Evolutionary conservation across 2,797 vertebrate genomes (phyloP), one percentile per base, ranked within the genome.

Genomic region (Bradypus variegatus): DNA sequence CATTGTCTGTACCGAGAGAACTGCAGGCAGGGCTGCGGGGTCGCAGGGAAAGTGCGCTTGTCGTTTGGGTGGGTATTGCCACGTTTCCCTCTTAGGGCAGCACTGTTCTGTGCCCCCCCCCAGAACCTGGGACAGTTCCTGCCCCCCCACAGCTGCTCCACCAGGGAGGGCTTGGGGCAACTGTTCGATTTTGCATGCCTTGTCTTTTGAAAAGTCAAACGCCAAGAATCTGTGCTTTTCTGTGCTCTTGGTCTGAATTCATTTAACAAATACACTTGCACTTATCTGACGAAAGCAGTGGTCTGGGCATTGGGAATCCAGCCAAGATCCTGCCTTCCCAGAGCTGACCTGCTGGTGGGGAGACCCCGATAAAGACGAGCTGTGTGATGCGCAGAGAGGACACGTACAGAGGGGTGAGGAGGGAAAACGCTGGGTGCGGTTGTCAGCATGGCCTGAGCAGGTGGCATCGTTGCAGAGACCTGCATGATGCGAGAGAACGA

Each of bases 231-330:
- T 50, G 65, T 45, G 33, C 13, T 15, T 79, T 23, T 31, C 64
- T 72, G 10, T 65, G 23, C 25, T 69, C 21, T 88, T 1, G 0
- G 1, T 75, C 67, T 1, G 8, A 69, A 29, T 14, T 76, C 25
- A 5, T 6, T 38, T 29, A 33, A 45, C 53, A 48, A 3, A 48
- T 8, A 0, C 3, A 4, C 15, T 3, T 2, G 45, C 31, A 2
- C 16, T 2, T 0, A 1, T 50, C 9, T 48, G 36, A 45, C 21
- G 3, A n/a, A 25, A 13, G 29, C 31, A 9, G 21, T n/a, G 21
- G 12, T 18, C 1, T 16, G 1, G n/a, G 62, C 27, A 1, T 25
- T 4, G 48, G 9, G 21, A 16, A 58, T 7, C 0, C 7, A 2
- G 58, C 41, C 10, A 18, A 19, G 25, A 27, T 8, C 21, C 15